Evolutionary conservation across 1,140 invertebrate species (phyloP).

Genomic region (Apis florea): DNA sequence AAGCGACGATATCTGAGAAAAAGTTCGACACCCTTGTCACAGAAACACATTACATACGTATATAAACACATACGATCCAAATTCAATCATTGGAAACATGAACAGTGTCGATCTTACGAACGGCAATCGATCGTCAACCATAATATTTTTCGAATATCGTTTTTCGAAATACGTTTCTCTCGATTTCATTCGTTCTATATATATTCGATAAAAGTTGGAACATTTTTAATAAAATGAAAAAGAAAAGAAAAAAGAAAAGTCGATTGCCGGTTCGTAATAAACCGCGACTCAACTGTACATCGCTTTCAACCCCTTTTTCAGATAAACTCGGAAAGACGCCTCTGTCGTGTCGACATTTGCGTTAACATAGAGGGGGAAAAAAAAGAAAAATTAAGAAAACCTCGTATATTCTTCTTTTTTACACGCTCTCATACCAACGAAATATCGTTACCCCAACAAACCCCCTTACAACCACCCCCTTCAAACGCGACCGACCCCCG

Average conservation of each 20-base stretch:
- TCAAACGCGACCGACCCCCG: conserved; percentile 8
- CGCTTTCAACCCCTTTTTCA: conserved; percentile 61
- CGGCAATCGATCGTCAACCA: conserved; percentile 31
- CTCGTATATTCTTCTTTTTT: conserved; percentile 55
- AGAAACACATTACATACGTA: conserved; percentile 29
- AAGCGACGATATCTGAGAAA: conserved; percentile 47
- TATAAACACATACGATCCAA: conserved; percentile 26
- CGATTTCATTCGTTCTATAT: neutral
- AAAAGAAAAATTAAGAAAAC: conserved; percentile 30
- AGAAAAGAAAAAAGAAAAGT: neutral
- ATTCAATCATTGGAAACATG: conserved; percentile 23
- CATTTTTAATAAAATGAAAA: neutral
- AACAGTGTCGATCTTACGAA: conserved; percentile 46
- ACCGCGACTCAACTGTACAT: conserved; percentile 56
- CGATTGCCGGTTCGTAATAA: conserved; percentile 52
- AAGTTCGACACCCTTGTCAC: conserved; percentile 53
- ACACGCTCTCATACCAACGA: conserved; percentile 60
- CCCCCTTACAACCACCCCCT: conserved; percentile 9
- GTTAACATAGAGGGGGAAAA: conserved; percentile 41
- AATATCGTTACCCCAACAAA: conserved; percentile 50
- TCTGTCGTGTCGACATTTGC: conserved; percentile 49
- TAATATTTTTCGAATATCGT: neutral
- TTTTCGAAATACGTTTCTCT: neutral
- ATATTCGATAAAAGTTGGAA: neutral
- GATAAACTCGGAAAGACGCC: conserved; percentile 57